phyloP scores from a whole-genome alignment of 2,113 vertebrate species.

The Tupaia tana region DNA sequence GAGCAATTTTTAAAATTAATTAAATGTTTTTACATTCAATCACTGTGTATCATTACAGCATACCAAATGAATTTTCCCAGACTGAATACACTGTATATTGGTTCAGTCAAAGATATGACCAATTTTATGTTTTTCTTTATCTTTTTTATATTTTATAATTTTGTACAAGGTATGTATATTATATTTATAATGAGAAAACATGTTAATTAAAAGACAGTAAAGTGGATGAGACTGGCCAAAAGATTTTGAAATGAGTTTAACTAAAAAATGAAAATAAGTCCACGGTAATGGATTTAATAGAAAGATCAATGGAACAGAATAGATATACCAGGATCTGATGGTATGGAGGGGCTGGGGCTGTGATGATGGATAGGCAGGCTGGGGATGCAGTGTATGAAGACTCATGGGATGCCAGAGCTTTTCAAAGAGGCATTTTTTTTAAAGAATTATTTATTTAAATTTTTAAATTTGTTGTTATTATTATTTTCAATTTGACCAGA shows the following conservation, averaged over 20 bases:
- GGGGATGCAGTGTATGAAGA: neutral
- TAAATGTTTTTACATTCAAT: too few relatives aligned
- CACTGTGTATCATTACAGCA: too few relatives aligned
- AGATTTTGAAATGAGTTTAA: constrained; percentile 38
- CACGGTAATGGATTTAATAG: neutral
- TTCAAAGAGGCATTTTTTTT: neutral
- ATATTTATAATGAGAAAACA: constrained; percentile 31
- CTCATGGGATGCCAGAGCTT: neutral
- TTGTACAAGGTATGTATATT: neutral
- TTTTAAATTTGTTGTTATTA: too few relatives aligned
- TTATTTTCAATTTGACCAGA: too few relatives aligned
- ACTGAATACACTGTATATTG: too few relatives aligned
- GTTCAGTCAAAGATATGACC: too few relatives aligned
- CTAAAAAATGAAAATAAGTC: neutral
- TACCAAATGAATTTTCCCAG: too few relatives aligned
- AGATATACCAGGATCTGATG: neutral
- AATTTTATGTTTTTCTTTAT: neutral
- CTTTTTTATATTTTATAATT: constrained; percentile 33
- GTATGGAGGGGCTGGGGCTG: rapidly evolving
- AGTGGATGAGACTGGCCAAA: neutral
- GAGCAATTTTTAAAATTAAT: neutral
- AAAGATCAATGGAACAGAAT: neutral
- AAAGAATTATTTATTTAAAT: too few relatives aligned
- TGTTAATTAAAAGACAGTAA: constrained; percentile 20
- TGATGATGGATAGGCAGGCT: neutral